phyloP scores from a whole-genome alignment of 2,113 vertebrate species.

The Megatriorchis doriae region DNA sequence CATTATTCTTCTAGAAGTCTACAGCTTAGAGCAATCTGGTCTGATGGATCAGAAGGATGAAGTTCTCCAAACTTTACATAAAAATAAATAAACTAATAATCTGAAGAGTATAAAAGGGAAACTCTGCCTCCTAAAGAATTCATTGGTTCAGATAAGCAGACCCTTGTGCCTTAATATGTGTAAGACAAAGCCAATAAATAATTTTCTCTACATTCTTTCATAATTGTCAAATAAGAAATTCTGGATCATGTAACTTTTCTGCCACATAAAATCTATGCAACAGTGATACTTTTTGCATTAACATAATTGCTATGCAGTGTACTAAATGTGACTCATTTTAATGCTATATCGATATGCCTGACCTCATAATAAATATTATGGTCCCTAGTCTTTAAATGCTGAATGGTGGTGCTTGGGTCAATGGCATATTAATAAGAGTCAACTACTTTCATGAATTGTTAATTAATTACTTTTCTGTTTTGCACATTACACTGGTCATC shows the following conservation, averaged over 20 bases:
- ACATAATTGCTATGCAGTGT: slow-evolving; percentile 28
- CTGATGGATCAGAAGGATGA: not conserved
- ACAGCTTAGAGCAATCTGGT: not conserved
- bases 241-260: not conserved
- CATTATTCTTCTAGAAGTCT: not conserved
- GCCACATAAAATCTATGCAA: not conserved
- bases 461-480: slow-evolving; percentile 66
- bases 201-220: not conserved
- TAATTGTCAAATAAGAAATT: not conserved
- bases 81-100: not conserved
- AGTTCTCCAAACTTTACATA: not conserved
- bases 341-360: slow-evolving; percentile 58
- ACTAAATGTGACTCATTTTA: slow-evolving; percentile 66
- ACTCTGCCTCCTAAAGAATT: not conserved
- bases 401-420: slow-evolving; percentile 50
- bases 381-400: slow-evolving; percentile 58
- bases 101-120: not conserved
- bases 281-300: slow-evolving; percentile 12
- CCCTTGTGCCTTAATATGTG: not conserved
- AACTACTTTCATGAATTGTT: slow-evolving; percentile 70
- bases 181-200: not conserved
- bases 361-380: slow-evolving; percentile 65
- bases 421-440: slow-evolving; percentile 62
- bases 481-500: slow-evolving; percentile 26
- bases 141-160: not conserved